These are phyloP conservation scores for Crotalus horridus DNA, from an alignment of 2,113 vertebrate genomes.

Conservation along the genomic window DNA sequence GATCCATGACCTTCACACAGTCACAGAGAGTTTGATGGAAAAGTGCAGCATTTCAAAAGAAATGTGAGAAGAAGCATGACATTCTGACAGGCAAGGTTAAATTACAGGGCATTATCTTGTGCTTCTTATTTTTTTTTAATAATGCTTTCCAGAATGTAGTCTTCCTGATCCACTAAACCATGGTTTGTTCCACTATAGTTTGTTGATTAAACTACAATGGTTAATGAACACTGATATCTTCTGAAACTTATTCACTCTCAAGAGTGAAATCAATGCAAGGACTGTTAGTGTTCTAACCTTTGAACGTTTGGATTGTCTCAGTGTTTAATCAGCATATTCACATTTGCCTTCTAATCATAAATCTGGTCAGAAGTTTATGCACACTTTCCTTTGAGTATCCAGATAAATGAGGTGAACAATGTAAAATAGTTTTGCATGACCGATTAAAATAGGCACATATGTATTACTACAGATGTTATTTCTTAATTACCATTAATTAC, in stretches of 20 bases:
- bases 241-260: neutral
- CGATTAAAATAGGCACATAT: neutral
- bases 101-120: neutral
- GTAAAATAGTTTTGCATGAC: neutral
- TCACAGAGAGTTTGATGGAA: neutral
- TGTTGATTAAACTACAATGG: neutral
- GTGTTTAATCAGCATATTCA: neutral
- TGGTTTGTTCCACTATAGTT: neutral
- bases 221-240: neutral
- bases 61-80: neutral
- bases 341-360: neutral
- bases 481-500: neutral
- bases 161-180: neutral
- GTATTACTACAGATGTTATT: neutral
- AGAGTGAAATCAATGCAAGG: neutral
- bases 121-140: neutral
- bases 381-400: neutral
- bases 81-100: neutral
- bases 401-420: neutral
- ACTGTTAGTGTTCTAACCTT: neutral
- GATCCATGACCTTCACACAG: slow-evolving; percentile 33
- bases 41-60: neutral
- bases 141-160: neutral
- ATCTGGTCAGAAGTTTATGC: neutral
- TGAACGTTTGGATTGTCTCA: neutral